Base-by-base conservation (phyloP, 1,140 invertebrate species). In the Dysdera silvatica region DNA sequence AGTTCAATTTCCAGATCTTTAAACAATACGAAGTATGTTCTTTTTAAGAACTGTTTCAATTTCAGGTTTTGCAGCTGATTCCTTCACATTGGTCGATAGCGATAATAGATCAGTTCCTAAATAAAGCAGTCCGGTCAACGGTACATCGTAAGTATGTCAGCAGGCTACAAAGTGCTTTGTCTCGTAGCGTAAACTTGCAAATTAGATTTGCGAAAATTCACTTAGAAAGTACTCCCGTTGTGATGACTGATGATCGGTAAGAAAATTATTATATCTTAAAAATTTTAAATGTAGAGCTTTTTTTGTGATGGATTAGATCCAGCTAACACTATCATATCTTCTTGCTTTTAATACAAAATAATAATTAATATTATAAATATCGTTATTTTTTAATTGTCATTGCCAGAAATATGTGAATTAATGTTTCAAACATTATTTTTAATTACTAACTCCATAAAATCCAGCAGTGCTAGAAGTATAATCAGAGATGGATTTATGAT, bases 31-130 rank as follows among this genome's bases (percentile, higher is more conserved):
- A 37, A 37, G 10, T 37, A 41, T 4, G 12, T 1, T 41, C 14
- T 7, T 41, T 41, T 41, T 41, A 18, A 41, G 3, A n/a, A n/a
- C n/a, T n/a, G n/a, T n/a, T n/a, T n/a, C n/a, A n/a, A n/a, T n/a
- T n/a, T n/a, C 66, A 78, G 74, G 77, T 80, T 32, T 65, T 80
- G 28, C 74, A 78, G 43, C 67, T 78, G 4, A 69, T 80, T 40
- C 79, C 79, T n/a, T 73, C 77, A 6, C 70, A 71, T 47, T 80
- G 79, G 79, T 79, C 79, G 18, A 72, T 79, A 7, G 70, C 71
- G 41, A 68, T 79, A 35, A 52, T 80, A 29, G 74, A 75, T 28
- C 71, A 77, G 26, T 80, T 80, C 68, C 67, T 80, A 20, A 69
- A 70, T 41, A 71, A 72, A 28, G 72, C 77, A 26, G 66, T 79